Conservation (phyloP, 1,140 invertebrate genomes). For the Coptotermes formosanus region DNA sequence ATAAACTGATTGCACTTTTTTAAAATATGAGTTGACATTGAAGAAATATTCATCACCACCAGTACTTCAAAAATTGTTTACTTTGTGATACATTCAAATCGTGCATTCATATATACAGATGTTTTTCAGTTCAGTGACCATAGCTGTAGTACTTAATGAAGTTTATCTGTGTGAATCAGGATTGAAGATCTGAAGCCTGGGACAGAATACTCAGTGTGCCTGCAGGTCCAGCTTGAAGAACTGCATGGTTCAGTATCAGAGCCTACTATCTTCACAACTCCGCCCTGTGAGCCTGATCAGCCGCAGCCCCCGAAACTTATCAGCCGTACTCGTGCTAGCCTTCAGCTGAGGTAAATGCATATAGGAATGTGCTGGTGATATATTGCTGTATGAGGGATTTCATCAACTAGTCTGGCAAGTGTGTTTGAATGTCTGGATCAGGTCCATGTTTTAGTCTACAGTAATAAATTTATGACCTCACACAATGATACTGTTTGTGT, state of each 20-base stretch:
- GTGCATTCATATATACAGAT: no score
- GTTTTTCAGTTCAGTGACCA: no score
- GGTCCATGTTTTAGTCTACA: not conserved
- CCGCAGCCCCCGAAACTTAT: constrained; percentile 59
- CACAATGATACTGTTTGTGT: no score
- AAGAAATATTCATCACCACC: no score
- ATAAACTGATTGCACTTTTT: no score
- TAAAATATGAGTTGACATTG: no score
- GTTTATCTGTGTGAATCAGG: constrained; percentile 41
- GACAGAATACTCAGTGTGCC: constrained; percentile 74
- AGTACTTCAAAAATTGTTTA: no score
- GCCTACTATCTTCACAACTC: constrained; percentile 54
- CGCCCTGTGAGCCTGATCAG: constrained; percentile 64
- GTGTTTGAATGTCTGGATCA: not conserved
- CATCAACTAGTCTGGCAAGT: not conserved
- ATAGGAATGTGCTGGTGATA: not conserved
- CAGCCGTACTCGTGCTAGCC: constrained; percentile 56
- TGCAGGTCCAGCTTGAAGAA: constrained; percentile 48
- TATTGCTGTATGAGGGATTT: not conserved
- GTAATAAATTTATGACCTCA: no score
- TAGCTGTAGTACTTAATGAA: no score
- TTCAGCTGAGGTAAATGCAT: constrained; percentile 43
- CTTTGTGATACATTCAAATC: no score
- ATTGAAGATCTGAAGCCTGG: constrained; percentile 79
- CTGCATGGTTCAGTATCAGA: constrained; percentile 31